Evolutionary conservation across 2,113 vertebrate species (phyloP), one percentile per base, ranked within the genome.

Genomic region (Carassius carassius): DNA sequence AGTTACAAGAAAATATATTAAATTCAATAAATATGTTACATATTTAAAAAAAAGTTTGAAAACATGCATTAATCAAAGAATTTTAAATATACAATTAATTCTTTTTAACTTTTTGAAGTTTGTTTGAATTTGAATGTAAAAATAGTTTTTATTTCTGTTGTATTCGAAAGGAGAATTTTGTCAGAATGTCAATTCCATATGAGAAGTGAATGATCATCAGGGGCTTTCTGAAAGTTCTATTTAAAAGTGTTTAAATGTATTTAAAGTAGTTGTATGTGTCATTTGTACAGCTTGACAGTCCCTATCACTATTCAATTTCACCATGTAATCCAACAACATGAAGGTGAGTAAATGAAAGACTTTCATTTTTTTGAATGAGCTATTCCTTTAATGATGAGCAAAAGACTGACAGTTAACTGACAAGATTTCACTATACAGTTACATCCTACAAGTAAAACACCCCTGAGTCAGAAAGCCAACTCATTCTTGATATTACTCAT

Each of bases 401-500:
- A 78, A 23, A 78, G 5, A n/a, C 51, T 37, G 21, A 47, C 21
- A 25, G 6, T 23, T 23, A 14, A 62, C 32, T 41, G 35, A 79
- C 11, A 9, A 25, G 13, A 80, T 65, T 80, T 63, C 58, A 78
- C 5, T 49, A 25, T 51, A 75, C 75, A 21, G 69, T 41, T 41
- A 54, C 29, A 60, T 78, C 76, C 25, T 19, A n/a, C 51, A 58
- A 63, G 56, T 63, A 47, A 63, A 65, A 65, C 41, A 81, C 8
- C 41, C n/a, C 9, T 29, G 58, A 37, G 13, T 49, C 60, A 29
- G n/a, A 80, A 63, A 44, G n/a, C 60, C 60, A 19, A 65, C 60
- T 65, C 41, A 65, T 80, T 47, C 35, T 80, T 63, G 77, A 79
- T 2, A 65, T 63, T 54, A 63, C 37, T 19, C 37, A 49, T 63